Evolutionary conservation across 2,797 vertebrate genomes (phyloP), one percentile per base, ranked within the genome.

Genomic region (Champsocephalus gunnari): DNA sequence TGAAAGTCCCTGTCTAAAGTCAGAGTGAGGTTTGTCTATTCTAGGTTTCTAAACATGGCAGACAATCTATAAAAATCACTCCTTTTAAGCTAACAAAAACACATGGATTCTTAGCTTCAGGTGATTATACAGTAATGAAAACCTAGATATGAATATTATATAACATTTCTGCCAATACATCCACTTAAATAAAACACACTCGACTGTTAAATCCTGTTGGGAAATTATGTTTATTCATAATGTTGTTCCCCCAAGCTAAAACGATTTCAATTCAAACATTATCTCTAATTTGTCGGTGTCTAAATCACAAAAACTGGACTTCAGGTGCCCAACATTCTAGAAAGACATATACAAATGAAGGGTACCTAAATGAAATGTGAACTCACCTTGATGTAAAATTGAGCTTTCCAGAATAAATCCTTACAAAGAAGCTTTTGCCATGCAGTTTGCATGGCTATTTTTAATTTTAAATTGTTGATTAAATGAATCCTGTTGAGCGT

Each of bases 351-450:
- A 16, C 41, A 70, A 59, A 47, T 49, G 8, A 55, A 19, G 14
- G 10, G 19, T n/a, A 21, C 66, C 16, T 38, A 19, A 71, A 73
- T 17, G 21, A 14, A 60, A 43, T 67, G 41, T 62, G 9, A 73
- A 87, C 92, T 90, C 77, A 93, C 92, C 91, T 90, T 65, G 44
- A 51, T 65, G 68, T 66, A 71, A 75, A 67, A 66, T 70, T 75
- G 69, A 67, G 53, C 78, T 83, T 81, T 87, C 74, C 77, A 72
- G 79, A 82, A 77, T 63, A 82, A 89, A 84, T 78, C 69, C 73
- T 82, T 66, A 85, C 51, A 82, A 62, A 72, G 50, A 41, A 43
- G 47, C 38, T 17, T 60, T 50, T 24, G 54, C 79, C 75, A 81
- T 66, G 66, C 72, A 71, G 69, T 81, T 76, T 76, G 70, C 81